Conservation (phyloP, 2,797 vertebrate genomes). For the Gymnodraco acuticeps region DNA sequence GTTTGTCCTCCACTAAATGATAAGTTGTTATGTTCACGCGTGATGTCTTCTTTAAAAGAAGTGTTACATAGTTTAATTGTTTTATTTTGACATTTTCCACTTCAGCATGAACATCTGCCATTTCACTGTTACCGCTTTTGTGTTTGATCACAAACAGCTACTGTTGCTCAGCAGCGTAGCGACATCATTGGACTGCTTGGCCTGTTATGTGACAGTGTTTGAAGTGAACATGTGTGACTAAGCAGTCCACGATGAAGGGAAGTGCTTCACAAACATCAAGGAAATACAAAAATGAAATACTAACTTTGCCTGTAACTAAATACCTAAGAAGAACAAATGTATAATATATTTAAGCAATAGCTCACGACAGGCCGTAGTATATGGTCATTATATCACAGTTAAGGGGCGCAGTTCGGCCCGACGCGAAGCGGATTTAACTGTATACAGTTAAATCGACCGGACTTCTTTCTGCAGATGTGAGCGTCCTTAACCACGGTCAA, state of each 20-base stretch:
- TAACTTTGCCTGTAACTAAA: not conserved
- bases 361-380: no score
- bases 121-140: not conserved
- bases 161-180: not conserved
- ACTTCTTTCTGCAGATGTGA: no score
- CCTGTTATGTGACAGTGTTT: not conserved
- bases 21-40: not conserved
- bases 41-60: not conserved
- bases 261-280: not conserved
- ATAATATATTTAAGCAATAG: not conserved
- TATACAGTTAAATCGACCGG: no score
- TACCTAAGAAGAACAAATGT: not conserved
- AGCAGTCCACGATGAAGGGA: not conserved
- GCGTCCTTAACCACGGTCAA: no score
- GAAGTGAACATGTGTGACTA: not conserved
- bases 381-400: no score
- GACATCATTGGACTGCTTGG: not conserved
- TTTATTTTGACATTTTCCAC: not conserved
- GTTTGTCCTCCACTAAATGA: not conserved
- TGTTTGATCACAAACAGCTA: constrained; percentile 16
- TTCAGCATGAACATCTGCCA: not conserved
- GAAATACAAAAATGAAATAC: not conserved
- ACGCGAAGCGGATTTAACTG: no score
- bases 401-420: no score
- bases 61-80: not conserved